Conservation (phyloP, 2,888 invertebrate species). For the Chelonus formosanus region DNA sequence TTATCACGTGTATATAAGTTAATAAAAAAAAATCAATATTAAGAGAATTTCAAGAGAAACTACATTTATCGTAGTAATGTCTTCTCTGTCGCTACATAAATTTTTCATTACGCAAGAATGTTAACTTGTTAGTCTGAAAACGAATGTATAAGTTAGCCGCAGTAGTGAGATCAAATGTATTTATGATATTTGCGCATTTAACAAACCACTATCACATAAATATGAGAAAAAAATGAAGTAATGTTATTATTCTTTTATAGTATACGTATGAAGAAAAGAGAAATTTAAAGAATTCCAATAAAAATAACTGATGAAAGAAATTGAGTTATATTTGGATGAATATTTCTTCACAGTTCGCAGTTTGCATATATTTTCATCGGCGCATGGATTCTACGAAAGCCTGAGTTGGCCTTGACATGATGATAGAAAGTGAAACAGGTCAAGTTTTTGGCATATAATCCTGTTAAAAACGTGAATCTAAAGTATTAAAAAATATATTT, state of each 20-base stretch:
- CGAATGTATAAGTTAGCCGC: constrained; percentile 16
- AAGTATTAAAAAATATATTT: constrained; percentile 8
- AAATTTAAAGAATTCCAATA: too few species aligned
- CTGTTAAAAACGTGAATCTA: constrained; percentile 6
- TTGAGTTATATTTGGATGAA: constrained; percentile 3
- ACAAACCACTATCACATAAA: too few species aligned
- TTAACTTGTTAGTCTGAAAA: constrained; percentile 37
- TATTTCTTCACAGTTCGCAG: not conserved
- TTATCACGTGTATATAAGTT: too few species aligned
- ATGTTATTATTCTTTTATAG: too few species aligned
- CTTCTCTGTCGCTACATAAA: constrained; percentile 2
- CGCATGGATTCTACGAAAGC: constrained; percentile 28
- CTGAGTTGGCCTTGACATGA: constrained; percentile 62
- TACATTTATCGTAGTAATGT: constrained; percentile 9
- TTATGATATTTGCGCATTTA: too few species aligned
- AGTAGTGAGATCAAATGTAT: constrained; percentile 24
- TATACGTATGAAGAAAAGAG: too few species aligned
- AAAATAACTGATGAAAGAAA: too few species aligned
- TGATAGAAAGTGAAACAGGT: constrained; percentile 35
- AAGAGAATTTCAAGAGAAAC: constrained; percentile 13
- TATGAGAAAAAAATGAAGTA: too few species aligned
- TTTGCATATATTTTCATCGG: constrained; percentile 4
- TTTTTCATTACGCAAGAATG: constrained; percentile 33
- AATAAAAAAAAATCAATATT: not conserved
- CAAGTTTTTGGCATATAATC: constrained; percentile 21